These are phyloP conservation scores for Zootermopsis nevadensis DNA, from an alignment of 2,888 invertebrate species.

Conservation along the genomic window DNA sequence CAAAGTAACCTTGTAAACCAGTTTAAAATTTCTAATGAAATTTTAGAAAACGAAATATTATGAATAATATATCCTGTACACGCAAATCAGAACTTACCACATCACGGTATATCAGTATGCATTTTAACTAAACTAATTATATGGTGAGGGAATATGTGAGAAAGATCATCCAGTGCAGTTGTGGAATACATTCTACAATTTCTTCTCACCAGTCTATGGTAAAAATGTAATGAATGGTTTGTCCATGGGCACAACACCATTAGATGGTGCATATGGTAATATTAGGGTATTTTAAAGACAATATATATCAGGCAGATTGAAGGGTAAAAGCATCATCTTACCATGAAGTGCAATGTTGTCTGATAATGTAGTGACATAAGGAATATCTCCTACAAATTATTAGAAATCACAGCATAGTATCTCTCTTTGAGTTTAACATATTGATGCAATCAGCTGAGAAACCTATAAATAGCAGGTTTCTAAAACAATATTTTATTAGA, in stretches of 20 bases:
- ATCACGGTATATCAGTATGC: no score
- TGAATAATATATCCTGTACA: no score
- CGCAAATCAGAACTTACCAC: no score
- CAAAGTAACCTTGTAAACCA: no score
- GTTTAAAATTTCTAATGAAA: no score
- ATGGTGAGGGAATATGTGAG: no score
- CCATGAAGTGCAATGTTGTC: not conserved
- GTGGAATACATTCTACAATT: not conserved
- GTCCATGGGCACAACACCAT: not conserved
- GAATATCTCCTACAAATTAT: not conserved
- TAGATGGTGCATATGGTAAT: not conserved
- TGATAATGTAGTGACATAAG: not conserved
- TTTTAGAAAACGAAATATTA: no score
- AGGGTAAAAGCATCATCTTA: not conserved
- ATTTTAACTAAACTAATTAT: no score
- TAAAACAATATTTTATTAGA: not conserved
- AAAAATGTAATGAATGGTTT: not conserved
- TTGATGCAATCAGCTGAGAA: slow-evolving; percentile 47
- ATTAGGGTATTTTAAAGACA: no score
- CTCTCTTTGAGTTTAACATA: slow-evolving; percentile 48
- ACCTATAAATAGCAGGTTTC: slow-evolving; percentile 3
- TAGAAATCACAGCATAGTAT: not conserved
- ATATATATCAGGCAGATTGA: not conserved
- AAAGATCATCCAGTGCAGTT: no score
- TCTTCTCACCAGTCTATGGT: not conserved